phyloP scores from a whole-genome alignment of 2,113 vertebrate species.

The Phoenicopterus ruber region DNA sequence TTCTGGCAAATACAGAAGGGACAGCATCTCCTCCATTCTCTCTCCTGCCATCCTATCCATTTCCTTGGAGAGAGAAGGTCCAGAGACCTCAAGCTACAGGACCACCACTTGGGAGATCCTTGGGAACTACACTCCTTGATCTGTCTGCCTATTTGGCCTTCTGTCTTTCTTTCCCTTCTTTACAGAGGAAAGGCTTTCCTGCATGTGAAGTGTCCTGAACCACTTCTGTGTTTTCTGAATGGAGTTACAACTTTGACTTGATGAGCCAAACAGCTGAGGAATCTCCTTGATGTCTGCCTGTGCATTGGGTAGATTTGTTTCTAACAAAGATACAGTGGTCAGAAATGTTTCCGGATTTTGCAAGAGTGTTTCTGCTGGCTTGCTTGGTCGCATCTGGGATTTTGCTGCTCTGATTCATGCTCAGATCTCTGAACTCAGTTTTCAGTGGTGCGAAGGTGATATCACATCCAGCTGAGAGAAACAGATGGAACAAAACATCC shows the following conservation, averaged over 20 bases:
- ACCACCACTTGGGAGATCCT: neutral
- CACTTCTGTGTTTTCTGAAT: neutral
- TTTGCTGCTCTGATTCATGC: neutral
- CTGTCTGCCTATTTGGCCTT: neutral
- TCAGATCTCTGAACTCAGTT: neutral
- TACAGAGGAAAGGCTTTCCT: neutral
- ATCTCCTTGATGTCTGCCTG: neutral
- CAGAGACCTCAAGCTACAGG: neutral
- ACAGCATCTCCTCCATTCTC: neutral
- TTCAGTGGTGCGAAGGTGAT: neutral
- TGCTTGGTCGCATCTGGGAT: neutral
- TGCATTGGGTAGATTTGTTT: neutral
- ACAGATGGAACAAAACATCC: neutral
- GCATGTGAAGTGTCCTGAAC: neutral
- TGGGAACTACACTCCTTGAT: too few relatives aligned
- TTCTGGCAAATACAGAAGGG: neutral
- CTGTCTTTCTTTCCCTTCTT: neutral
- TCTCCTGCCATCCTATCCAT: neutral
- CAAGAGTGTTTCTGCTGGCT: neutral
- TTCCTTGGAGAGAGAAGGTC: neutral
- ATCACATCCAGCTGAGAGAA: neutral
- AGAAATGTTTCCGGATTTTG: neutral
- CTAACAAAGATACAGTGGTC: neutral
- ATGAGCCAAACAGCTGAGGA: neutral
- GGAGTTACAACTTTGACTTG: neutral